Base-by-base conservation (phyloP, 2,888 invertebrate species). In the Alsophila aescularia region DNA sequence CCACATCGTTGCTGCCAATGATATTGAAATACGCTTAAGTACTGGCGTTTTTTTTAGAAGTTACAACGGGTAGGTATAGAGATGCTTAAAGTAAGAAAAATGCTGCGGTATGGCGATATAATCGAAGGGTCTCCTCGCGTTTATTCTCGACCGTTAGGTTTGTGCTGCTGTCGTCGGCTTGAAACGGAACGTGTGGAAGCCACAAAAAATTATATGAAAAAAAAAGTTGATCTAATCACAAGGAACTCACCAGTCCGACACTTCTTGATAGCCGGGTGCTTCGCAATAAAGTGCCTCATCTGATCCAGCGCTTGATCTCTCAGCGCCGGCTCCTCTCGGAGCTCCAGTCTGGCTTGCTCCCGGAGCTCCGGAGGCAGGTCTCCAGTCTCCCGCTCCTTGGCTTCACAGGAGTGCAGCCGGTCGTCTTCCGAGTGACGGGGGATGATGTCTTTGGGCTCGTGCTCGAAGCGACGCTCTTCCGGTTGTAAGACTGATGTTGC, bases 241-340 rank as follows among this genome's bases (percentile, higher is more conserved):
- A 34, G 6, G 8, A 10, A 36, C 81, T 81, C 72, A 95, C 95
- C 95, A 61, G 96, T 96, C 60, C 97, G 93, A 80, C 97, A 97
- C 71, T 93, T 94, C 70, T 94, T 95, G 64, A 97, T 97, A 51
- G 94, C 93, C 0, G 96, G 95, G 86, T 97, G 96, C 80, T 96
- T 97, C 42, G 92, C 89, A 62, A 97, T 96, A 94, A 97, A 97
- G 66, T 96, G 95, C 47, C 96, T 93, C 90, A 97, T 94, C 77
- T 96, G 96, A 9, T 93, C 88, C 69, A 97, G 73, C 0, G 96
- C 95, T 67, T 97, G 96, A 3, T 95, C 93, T 37, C 96, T 90
- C 5, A 94, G 93, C 8, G 93, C 93, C 14, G 96, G 95, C 72
- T 97, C 96, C 81, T 97, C 97, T 37, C 96, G 93, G 15, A 97